Evolutionary conservation across 2,888 invertebrate species (phyloP).

Genomic region (Thalpophila matura): DNA sequence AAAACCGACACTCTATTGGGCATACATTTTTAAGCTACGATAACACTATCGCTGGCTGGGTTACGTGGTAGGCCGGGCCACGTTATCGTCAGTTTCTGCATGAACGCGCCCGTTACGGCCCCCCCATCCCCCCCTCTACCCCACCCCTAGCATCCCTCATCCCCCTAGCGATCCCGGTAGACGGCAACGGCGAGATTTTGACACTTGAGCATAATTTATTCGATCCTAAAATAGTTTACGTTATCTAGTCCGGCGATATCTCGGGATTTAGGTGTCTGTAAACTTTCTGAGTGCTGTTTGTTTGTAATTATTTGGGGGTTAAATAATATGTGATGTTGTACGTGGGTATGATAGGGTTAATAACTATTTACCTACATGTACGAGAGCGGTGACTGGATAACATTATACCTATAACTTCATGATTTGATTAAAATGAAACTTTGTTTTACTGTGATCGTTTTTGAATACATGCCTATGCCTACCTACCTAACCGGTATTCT

Average conservation of each 20-base stretch:
- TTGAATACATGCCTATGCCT: too few relatives aligned
- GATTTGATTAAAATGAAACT: too few relatives aligned
- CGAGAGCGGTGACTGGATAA: too few relatives aligned
- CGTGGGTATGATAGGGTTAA: neutral
- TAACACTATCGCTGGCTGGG: conserved; percentile 84
- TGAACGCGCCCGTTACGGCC: conserved; percentile 89
- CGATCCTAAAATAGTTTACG: conserved; percentile 70
- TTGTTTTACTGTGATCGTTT: too few relatives aligned
- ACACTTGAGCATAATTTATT: conserved; percentile 88
- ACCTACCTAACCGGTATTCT: too few relatives aligned
- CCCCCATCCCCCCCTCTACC: conserved; percentile 63
- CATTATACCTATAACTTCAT: too few relatives aligned
- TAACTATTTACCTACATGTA: neutral
- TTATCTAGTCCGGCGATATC: conserved; percentile 62
- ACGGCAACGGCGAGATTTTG: conserved; percentile 84
- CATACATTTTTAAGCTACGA: conserved; percentile 88
- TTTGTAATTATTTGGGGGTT: conserved; percentile 47
- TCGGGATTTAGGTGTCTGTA: conserved; percentile 58
- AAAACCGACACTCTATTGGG: conserved; percentile 77
- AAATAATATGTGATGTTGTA: conserved; percentile 7
- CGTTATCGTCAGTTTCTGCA: conserved; percentile 90
- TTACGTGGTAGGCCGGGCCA: conserved; percentile 88
- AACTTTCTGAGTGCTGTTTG: conserved; percentile 47
- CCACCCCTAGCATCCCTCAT: conserved; percentile 52
- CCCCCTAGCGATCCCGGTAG: conserved; percentile 66